Evolutionary conservation across 2,797 vertebrate genomes (phyloP).

Genomic region (Ceryle rudis): DNA sequence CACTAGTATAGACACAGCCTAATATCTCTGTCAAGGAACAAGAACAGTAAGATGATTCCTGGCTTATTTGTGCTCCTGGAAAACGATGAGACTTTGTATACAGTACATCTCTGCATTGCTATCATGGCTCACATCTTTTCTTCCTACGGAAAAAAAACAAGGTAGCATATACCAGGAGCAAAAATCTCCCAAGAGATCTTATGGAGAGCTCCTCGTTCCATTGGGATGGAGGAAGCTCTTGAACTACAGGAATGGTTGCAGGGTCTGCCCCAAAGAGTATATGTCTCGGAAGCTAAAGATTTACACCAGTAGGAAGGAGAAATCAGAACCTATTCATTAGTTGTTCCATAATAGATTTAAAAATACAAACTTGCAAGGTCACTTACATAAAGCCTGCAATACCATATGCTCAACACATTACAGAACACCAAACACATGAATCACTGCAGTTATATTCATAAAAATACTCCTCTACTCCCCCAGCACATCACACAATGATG

Average conservation of each 20-base stretch:
- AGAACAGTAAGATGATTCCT: not conserved
- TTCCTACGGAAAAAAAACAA: not conserved
- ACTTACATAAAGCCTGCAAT: slow-evolving; percentile 64
- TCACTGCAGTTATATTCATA: slow-evolving; percentile 73
- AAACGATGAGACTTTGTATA: not conserved
- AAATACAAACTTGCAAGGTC: slow-evolving; percentile 67
- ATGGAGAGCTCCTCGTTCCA: not conserved
- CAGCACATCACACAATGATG: slow-evolving; percentile 56
- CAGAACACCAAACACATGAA: slow-evolving; percentile 73
- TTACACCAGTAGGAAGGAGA: slow-evolving; percentile 22
- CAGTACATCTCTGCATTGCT: not conserved
- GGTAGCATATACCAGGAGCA: not conserved
- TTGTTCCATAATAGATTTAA: slow-evolving; percentile 65
- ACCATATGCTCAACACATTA: slow-evolving; percentile 73
- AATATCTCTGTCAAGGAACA: not conserved
- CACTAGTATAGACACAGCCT: not conserved
- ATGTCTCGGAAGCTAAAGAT: not conserved
- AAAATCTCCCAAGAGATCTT: not conserved
- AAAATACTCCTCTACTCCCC: slow-evolving; percentile 68
- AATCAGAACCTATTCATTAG: slow-evolving; percentile 61
- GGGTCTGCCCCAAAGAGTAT: not conserved
- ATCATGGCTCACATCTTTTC: not conserved
- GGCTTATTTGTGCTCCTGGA: not conserved
- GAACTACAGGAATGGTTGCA: not conserved
- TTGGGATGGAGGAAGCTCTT: not conserved